Evolutionary conservation across 2,797 vertebrate genomes (phyloP).

Genomic region (Coregonus sp.): DNA sequence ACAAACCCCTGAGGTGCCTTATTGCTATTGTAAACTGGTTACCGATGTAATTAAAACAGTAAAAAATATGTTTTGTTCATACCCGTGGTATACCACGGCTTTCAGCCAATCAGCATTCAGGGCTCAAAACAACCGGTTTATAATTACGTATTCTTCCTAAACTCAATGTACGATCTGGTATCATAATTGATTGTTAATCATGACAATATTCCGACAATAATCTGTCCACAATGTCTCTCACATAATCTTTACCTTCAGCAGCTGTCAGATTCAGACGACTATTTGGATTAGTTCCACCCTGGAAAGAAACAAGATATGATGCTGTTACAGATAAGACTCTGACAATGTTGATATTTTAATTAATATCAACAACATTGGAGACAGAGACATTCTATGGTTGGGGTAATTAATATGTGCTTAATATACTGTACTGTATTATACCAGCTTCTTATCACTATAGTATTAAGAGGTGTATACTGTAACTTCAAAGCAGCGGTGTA

Average conservation of each 20-base stretch:
- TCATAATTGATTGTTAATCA: background rate
- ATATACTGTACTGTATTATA: background rate
- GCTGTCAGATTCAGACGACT: slow-evolving; percentile 68
- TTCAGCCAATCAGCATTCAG: no score
- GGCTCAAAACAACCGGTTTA: no score
- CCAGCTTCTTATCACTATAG: background rate
- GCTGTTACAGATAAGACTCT: background rate
- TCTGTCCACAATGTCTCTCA: background rate
- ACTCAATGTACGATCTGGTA: background rate
- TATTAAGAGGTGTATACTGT: background rate
- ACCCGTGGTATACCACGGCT: no score
- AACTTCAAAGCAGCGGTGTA: background rate
- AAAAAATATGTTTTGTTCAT: no score
- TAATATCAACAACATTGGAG: background rate
- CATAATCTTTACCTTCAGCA: slow-evolving; percentile 57
- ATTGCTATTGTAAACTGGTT: no score
- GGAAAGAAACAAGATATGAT: slow-evolving; percentile 17
- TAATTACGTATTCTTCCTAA: background rate
- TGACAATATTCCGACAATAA: background rate
- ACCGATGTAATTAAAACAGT: no score
- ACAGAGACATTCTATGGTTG: no score
- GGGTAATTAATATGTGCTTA: no score
- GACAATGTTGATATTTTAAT: background rate
- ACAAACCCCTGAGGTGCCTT: no score
- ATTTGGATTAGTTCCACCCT: slow-evolving; percentile 50